phyloP scores from a whole-genome alignment of 2,797 vertebrate genomes.

The Parotocinclus haroldoi region DNA sequence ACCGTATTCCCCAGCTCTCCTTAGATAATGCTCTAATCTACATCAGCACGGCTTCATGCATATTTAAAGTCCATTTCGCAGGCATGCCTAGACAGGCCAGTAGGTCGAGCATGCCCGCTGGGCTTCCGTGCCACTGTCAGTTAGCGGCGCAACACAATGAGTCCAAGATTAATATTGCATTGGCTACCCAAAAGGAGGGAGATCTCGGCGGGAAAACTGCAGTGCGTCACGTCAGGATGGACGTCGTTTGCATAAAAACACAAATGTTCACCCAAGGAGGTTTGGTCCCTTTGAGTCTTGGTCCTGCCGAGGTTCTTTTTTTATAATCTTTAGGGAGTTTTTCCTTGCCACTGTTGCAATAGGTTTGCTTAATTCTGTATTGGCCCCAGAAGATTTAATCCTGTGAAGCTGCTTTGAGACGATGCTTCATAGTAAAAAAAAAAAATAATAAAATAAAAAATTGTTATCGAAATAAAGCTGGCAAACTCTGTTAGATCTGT shows the following conservation, averaged over 20 bases:
- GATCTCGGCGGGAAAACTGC: conserved; percentile 47
- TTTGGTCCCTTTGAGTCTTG: no score
- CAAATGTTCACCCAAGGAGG: no score
- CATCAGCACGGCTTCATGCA: conserved; percentile 39
- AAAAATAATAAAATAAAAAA: no score
- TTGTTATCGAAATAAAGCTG: no score
- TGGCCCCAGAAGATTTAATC: no score
- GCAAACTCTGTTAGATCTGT: no score
- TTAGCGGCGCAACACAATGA: conserved; percentile 49
- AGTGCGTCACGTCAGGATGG: conserved; percentile 37
- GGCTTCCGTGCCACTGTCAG: conserved; percentile 53
- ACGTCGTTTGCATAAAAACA: neutral
- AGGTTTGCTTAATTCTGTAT: no score
- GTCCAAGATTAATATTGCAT: conserved; percentile 60
- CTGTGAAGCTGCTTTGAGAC: no score
- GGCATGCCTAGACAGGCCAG: conserved; percentile 32
- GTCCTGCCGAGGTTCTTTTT: no score
- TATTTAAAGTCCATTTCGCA: conserved; percentile 47
- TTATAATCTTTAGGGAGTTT: no score
- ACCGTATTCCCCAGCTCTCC: conserved; percentile 14
- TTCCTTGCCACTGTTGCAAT: no score
- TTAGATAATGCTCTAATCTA: conserved; percentile 38
- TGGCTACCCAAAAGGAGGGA: conserved; percentile 38
- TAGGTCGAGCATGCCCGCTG: conserved; percentile 23
- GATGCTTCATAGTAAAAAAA: no score